Conservation (phyloP, 2,113 vertebrate genomes). For the Peucedramus taeniatus region DNA sequence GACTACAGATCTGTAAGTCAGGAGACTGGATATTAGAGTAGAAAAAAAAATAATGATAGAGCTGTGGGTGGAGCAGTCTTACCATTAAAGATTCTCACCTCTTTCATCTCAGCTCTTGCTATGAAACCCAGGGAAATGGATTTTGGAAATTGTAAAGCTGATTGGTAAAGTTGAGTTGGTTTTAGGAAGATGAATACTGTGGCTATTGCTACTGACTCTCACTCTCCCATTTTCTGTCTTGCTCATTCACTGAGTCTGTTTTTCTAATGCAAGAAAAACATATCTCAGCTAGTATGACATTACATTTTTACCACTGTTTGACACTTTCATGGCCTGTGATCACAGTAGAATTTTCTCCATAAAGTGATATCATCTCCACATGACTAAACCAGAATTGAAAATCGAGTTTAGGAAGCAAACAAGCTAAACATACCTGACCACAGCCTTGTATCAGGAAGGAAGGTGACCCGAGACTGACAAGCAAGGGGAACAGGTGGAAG, state of each 20-base stretch:
- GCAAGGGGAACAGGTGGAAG: not conserved
- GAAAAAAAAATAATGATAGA: not conserved
- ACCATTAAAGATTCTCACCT: slow-evolving; percentile 4
- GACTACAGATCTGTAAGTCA: not conserved
- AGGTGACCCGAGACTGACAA: not conserved
- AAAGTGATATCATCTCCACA: slow-evolving; percentile 5
- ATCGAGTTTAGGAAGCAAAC: not conserved
- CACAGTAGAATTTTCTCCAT: slow-evolving; percentile 42
- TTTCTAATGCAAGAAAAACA: not conserved
- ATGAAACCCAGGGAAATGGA: slow-evolving; percentile 51
- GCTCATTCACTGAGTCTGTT: not conserved
- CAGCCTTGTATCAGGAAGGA: not conserved
- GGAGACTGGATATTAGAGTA: not conserved
- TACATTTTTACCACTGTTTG: not conserved
- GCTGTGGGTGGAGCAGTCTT: not conserved
- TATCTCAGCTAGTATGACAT: slow-evolving; percentile 7
- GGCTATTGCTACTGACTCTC: not conserved
- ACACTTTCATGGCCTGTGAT: slow-evolving; percentile 31
- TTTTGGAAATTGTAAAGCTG: slow-evolving; percentile 42
- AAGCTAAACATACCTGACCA: not conserved
- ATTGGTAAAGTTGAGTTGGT: not conserved
- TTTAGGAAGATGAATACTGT: slow-evolving; percentile 29
- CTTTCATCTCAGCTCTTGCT: slow-evolving; percentile 31
- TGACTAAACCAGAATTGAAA: slow-evolving; percentile 9
- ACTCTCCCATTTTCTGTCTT: not conserved